These are phyloP conservation scores for Motacilla alba DNA, from an alignment of 2,113 vertebrate species.

Conservation along the genomic window DNA sequence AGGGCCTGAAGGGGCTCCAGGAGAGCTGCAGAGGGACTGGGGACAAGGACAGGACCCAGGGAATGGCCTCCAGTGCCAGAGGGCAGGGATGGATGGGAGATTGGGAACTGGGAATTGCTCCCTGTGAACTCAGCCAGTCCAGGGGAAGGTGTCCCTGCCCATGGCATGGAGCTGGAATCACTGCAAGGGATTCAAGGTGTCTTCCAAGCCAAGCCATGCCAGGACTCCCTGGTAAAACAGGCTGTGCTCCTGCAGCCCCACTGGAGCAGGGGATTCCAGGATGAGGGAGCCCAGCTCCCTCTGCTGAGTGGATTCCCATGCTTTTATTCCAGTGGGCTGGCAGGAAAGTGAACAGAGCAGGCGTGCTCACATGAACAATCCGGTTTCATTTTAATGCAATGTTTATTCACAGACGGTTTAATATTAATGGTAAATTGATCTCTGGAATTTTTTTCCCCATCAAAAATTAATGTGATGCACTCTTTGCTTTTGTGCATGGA, in stretches of 20 bases:
- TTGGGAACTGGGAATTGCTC: background rate
- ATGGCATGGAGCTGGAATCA: background rate
- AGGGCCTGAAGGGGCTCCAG: background rate
- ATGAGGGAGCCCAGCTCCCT: background rate
- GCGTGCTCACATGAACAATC: background rate
- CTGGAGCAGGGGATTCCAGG: background rate
- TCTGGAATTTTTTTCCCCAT: slow-evolving; percentile 7
- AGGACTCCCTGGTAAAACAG: rapidly evolving
- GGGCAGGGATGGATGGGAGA: rapidly evolving
- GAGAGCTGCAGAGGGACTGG: background rate
- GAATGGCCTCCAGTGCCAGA: background rate
- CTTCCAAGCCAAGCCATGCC: background rate
- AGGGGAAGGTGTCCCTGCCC: background rate
- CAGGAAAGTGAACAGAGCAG: background rate
- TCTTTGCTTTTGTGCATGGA: background rate
- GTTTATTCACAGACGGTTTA: slow-evolving; percentile 40
- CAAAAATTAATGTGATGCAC: background rate
- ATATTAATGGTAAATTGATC: slow-evolving; percentile 34
- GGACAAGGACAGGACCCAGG: background rate
- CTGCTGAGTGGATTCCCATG: background rate
- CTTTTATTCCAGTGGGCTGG: background rate
- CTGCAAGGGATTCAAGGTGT: background rate
- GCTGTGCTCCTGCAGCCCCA: background rate
- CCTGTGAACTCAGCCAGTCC: background rate
- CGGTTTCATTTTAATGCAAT: slow-evolving; percentile 9